A percentile compares a stretch with the other conserved stretches of the same genome.
Conservation (phyloP, 2,113 vertebrate genomes). For the Atrichornis clamosus region DNA sequence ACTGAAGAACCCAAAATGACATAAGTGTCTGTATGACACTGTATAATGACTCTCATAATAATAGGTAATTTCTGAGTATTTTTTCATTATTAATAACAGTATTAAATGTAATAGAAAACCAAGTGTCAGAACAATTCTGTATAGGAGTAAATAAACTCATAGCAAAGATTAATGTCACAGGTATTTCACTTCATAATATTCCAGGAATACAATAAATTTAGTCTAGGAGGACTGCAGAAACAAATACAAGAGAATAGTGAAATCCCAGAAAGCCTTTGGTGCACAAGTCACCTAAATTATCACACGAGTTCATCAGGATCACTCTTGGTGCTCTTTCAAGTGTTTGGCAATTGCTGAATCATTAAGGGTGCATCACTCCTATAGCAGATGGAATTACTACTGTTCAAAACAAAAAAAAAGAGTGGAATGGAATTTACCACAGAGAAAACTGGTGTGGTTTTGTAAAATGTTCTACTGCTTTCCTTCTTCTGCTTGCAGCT, state of each 20-base stretch:
- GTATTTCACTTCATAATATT: neutral
- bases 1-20: neutral
- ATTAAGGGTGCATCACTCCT: neutral
- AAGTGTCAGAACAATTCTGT: neutral
- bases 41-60: neutral
- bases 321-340: neutral
- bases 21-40: neutral
- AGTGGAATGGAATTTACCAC: constrained; percentile 6
- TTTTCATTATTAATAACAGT: constrained; percentile 5
- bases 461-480: constrained; percentile 12
- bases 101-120: neutral
- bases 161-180: neutral
- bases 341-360: neutral
- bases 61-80: neutral
- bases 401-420: neutral
- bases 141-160: neutral
- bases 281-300: neutral
- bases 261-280: neutral
- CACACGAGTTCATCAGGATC: neutral
- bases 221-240: neutral
- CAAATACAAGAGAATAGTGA: neutral
- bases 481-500: constrained; percentile 32
- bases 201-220: neutral
- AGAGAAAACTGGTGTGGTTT: neutral
- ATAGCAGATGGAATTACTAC: neutral